Base-by-base conservation (phyloP, 2,888 invertebrate species). In the Selenia dentaria region DNA sequence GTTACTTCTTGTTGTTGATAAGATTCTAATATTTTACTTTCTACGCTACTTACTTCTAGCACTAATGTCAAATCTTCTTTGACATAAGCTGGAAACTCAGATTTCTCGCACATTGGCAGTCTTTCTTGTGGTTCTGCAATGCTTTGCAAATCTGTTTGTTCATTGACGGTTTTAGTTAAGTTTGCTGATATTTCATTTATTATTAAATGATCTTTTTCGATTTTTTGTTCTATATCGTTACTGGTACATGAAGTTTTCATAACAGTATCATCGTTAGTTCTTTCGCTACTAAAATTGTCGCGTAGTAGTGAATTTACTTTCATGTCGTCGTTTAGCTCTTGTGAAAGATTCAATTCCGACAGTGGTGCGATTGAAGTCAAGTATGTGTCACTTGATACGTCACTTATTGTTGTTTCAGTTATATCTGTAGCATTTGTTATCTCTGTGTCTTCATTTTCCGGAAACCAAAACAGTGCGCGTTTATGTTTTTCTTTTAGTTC, bases 401-500 rank as follows among this genome's bases (percentile, higher is more conserved):
- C 16, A 11, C 0, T 22, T 2, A 27, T 16, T 8, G 10, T 12
- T 25, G 4, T 4, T 16, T 20, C 25, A 3, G 20, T 32, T 6
- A 6, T 26, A 1, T 32, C 14, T 6, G 5, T 9, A n/a, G 8
- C 14, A 12, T 29, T 24, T 9, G 9, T 20, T 18, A 9, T 8
- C 32, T 44, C 44, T 9, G 29, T 14, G 38, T 58, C 57, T 26
- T 68, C 53, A 29, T 81, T 76, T 59, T 85, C 86, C 20, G 85
- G 81, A 59, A 76, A 79, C 89, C 88, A 89, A 66, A 74, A 81
- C 31, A 83, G 49, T 6, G 79, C 77, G 35, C 79, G 74, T 61
- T 79, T 77, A 22, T 71, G 63, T 52, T 82, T 75, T 61, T 87
- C 81, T 59, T 74, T 83, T 8, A 68, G 70, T 50, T 92, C 92